A percentile compares a stretch with the other conserved stretches of the same genome.
Evolutionary conservation across 2,888 invertebrate species (phyloP).

Genomic region (Plagodis dolabraria): DNA sequence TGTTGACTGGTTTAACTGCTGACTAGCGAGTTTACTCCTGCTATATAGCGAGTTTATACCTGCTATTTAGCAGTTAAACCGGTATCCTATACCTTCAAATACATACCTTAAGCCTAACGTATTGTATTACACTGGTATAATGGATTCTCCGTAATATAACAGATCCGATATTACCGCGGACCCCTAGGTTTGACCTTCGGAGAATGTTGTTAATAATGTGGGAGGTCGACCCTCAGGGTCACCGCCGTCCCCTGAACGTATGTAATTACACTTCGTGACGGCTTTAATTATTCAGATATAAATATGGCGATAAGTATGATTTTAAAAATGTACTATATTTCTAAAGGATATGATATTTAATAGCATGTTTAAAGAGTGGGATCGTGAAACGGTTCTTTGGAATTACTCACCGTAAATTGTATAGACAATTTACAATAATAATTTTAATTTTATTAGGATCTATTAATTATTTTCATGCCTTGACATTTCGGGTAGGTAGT

Average conservation of each 20-base stretch:
- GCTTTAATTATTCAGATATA: constrained; percentile 24
- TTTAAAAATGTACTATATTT: constrained; percentile 9
- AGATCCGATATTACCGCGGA: constrained; percentile 15
- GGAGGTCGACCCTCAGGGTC: constrained; percentile 18
- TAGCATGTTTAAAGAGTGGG: no score
- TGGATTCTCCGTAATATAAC: constrained; percentile 19
- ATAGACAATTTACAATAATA: no score
- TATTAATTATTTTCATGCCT: no score
- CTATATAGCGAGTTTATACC: neutral
- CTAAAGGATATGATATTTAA: no score
- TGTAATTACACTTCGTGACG: constrained; percentile 24
- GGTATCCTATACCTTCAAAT: neutral
- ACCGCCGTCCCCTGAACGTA: constrained; percentile 9
- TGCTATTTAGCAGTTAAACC: constrained; percentile 1
- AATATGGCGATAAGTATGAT: constrained; percentile 14
- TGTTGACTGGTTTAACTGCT: no score
- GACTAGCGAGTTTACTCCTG: no score
- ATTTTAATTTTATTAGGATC: no score
- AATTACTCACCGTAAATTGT: no score
- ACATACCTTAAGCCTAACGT: constrained; percentile 2
- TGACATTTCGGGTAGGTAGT: no score
- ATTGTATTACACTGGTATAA: constrained; percentile 9
- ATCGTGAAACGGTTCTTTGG: no score
- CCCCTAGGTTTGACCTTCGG: constrained; percentile 21
- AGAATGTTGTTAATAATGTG: constrained; percentile 26